These are phyloP conservation scores for Antechinus stuartii DNA, from an alignment of 2,113 vertebrate genomes.

Conservation along the genomic window DNA sequence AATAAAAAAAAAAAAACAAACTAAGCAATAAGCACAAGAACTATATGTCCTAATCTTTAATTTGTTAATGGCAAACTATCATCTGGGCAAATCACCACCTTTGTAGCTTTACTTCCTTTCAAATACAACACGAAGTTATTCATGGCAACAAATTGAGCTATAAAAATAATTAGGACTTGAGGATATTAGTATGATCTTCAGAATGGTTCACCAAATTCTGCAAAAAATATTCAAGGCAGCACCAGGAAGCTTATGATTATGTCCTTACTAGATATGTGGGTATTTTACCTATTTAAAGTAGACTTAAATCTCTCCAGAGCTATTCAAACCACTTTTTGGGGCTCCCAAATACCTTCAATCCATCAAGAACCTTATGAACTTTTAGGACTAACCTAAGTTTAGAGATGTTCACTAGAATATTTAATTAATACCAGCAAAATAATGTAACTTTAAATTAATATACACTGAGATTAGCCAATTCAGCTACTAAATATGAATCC, in stretches of 20 bases:
- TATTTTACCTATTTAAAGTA: background rate
- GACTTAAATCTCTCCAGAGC: background rate
- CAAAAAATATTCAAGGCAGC: background rate
- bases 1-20: slow-evolving; percentile 17
- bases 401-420: background rate
- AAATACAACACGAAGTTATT: background rate
- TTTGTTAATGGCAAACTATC: background rate
- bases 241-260: background rate
- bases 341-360: background rate
- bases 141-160: background rate
- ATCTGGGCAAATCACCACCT: background rate
- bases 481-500: slow-evolving; percentile 8
- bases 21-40: slow-evolving; percentile 15
- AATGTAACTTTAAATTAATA: background rate
- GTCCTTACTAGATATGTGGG: slow-evolving; percentile 13
- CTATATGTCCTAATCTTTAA: background rate
- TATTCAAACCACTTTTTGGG: background rate
- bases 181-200: background rate
- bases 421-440: background rate
- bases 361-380: background rate
- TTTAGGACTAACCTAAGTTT: slow-evolving; percentile 15
- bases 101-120: background rate
- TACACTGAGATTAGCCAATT: background rate
- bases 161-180: background rate
- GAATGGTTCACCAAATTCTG: slow-evolving; percentile 1